Conservation (phyloP, 64 coral and sea anemone genomes). For the Astreopora myriophthalma region DNA sequence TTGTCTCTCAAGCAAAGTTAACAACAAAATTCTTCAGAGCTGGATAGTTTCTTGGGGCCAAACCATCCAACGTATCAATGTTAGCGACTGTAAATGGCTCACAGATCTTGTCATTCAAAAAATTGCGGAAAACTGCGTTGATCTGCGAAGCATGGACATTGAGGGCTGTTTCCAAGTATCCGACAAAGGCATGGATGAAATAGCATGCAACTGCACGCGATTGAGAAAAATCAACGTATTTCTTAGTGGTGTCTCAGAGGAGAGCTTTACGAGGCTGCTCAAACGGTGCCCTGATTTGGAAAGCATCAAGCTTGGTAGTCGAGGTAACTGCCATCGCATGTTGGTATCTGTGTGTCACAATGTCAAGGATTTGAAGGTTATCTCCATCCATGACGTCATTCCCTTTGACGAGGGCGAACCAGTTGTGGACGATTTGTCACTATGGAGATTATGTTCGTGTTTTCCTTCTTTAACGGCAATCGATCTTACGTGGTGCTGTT, state of each 20-base stretch:
- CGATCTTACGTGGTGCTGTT: constrained; percentile 85
- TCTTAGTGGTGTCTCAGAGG: constrained; percentile 69
- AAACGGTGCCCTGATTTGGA: constrained; percentile 66
- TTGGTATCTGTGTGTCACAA: constrained; percentile 54
- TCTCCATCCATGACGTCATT: constrained; percentile 77
- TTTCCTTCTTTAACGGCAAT: constrained; percentile 69
- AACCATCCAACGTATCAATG: constrained; percentile 63
- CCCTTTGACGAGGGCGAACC: constrained; percentile 82
- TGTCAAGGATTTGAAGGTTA: constrained; percentile 53
- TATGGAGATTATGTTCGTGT: constrained; percentile 57
- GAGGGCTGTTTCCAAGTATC: constrained; percentile 83
- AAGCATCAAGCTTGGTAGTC: constrained; percentile 68
- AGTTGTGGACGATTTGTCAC: constrained; percentile 60
- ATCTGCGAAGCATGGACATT: constrained; percentile 56
- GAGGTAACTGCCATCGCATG: constrained; percentile 82
- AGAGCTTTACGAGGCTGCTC: constrained; percentile 49
- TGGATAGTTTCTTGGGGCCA: constrained; percentile 74
- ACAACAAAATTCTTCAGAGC: constrained; percentile 65
- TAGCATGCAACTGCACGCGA: constrained; percentile 42
- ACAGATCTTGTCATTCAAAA: constrained; percentile 58
- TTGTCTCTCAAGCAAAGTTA: constrained; percentile 35
- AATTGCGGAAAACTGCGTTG: constrained; percentile 52
- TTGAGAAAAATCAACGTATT: constrained; percentile 65
- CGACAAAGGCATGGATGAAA: constrained; percentile 49
- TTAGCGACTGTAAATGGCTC: constrained; percentile 76